Evolutionary conservation across 1,140 invertebrate genomes (phyloP).

Genomic region (Brachionus plicatilis): DNA sequence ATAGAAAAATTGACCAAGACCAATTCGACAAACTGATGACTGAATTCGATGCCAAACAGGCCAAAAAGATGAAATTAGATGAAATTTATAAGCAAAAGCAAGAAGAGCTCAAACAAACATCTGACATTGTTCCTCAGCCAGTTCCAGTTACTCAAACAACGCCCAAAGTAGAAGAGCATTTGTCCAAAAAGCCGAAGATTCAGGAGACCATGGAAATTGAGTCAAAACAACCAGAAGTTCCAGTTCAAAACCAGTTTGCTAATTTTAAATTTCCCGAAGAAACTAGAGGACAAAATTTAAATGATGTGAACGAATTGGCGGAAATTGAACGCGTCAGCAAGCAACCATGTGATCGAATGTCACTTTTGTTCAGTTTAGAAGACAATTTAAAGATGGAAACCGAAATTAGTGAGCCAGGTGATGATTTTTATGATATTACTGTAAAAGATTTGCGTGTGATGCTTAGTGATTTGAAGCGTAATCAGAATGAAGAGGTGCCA

Average conservation of each 20-base stretch:
- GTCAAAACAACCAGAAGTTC: background rate
- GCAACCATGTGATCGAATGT: conserved; percentile 15
- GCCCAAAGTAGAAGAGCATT: background rate
- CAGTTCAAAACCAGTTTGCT: conserved; percentile 18
- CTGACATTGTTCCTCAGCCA: background rate
- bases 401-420: background rate
- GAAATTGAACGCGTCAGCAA: conserved; percentile 14
- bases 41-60: conserved; percentile 1
- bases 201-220: background rate
- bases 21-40: background rate
- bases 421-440: conserved; percentile 30
- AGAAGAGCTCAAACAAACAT: background rate
- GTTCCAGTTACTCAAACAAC: background rate
- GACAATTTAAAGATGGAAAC: background rate
- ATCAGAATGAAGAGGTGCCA: conserved; percentile 12
- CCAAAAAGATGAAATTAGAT: background rate
- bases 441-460: conserved; percentile 26
- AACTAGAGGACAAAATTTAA: conserved; percentile 31
- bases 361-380: conserved; percentile 11
- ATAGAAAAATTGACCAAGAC: background rate
- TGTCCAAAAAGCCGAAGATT: background rate
- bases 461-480: conserved; percentile 16
- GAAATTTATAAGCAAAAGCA: conserved; percentile 14
- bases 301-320: conserved; percentile 28
- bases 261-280: conserved; percentile 41